Conservation (phyloP, 2,113 vertebrate genomes). For the Mirza zaza region DNA sequence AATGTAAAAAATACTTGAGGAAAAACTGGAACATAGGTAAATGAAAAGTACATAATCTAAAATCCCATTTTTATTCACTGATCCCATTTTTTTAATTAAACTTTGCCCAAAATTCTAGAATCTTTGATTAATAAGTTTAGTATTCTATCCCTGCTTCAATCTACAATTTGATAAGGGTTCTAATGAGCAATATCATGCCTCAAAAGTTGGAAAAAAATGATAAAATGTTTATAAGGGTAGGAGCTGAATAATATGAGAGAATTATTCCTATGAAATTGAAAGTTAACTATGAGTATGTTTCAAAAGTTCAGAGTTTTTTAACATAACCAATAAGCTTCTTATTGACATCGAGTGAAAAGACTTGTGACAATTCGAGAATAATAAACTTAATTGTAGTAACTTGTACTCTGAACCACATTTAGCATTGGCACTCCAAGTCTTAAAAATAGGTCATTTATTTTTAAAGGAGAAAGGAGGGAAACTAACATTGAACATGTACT, state of each 20-base stretch:
- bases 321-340: neutral
- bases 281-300: neutral
- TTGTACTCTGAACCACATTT: neutral
- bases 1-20: constrained; percentile 17
- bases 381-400: neutral
- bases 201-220: neutral
- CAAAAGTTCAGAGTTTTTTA: constrained; percentile 8
- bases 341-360: neutral
- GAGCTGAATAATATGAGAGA: neutral
- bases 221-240: neutral
- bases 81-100: constrained; percentile 11
- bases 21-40: neutral
- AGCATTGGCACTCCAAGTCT: neutral
- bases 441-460: constrained; percentile 7
- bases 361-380: neutral
- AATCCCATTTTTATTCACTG: neutral
- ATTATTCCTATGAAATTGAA: neutral
- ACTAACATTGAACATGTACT: neutral
- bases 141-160: neutral
- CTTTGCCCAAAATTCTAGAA: neutral
- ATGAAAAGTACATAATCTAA: neutral
- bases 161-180: neutral
- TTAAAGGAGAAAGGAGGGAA: neutral
- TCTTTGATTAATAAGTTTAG: constrained; percentile 10
- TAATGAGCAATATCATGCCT: neutral